These are phyloP conservation scores for Scolanthus callimorphus DNA, from an alignment of 92 coral and sea anemone species.

Conservation along the genomic window DNA sequence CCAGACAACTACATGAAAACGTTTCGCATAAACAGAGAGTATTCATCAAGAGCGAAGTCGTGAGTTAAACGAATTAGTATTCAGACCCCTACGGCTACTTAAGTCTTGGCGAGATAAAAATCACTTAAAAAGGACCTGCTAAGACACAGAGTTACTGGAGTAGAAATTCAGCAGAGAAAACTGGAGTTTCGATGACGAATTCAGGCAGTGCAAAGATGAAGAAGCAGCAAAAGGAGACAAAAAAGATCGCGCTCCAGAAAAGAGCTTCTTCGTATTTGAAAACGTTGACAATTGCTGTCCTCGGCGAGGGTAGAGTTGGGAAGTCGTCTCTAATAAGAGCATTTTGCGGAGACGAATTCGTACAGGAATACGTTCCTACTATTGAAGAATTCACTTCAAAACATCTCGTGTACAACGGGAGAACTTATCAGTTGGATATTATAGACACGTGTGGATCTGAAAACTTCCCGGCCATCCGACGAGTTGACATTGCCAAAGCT, in stretches of 20 bases:
- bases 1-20: too few species aligned
- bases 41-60: too few species aligned
- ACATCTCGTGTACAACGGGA: slow-evolving; percentile 68
- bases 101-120: too few species aligned
- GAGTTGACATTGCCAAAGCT: slow-evolving; percentile 76
- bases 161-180: not conserved
- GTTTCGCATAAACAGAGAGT: too few species aligned
- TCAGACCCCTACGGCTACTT: too few species aligned
- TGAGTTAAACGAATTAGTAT: too few species aligned
- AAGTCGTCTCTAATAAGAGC: slow-evolving; percentile 68
- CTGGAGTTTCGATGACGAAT: too few species aligned
- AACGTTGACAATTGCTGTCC: slow-evolving; percentile 61
- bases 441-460: slow-evolving; percentile 89
- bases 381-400: slow-evolving; percentile 74
- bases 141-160: too few species aligned
- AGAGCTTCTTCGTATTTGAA: slow-evolving; percentile 67
- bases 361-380: slow-evolving; percentile 71
- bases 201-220: slow-evolving; percentile 15
- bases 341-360: slow-evolving; percentile 59
- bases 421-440: slow-evolving; percentile 72
- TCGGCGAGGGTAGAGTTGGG: slow-evolving; percentile 79
- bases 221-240: slow-evolving; percentile 27
- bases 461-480: slow-evolving; percentile 86
- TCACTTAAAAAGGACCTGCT: too few species aligned
- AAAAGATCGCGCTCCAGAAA: slow-evolving; percentile 19